Conservation (phyloP, 2,113 vertebrate species). For the Scomber japonicus region DNA sequence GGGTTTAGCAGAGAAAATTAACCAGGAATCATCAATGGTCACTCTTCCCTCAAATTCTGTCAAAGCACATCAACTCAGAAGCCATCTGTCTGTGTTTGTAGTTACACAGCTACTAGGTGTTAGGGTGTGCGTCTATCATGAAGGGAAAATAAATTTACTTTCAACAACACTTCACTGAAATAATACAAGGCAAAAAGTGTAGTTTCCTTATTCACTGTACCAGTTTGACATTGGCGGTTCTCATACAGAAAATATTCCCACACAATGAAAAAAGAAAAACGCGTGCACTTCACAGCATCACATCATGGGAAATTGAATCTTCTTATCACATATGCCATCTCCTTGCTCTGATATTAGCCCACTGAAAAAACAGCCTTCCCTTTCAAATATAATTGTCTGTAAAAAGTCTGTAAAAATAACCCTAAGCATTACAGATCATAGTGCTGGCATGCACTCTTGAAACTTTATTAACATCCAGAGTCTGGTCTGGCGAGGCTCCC, state of each 20-base stretch:
- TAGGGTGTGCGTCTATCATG: not conserved
- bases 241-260: slow-evolving; percentile 56
- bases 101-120: slow-evolving; percentile 6
- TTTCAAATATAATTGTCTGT: slow-evolving; percentile 80
- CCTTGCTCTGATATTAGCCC: slow-evolving; percentile 65
- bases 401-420: slow-evolving; percentile 84
- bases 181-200: not conserved
- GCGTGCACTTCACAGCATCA: slow-evolving; percentile 17
- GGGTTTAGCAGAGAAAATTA: not conserved
- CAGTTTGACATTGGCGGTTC: slow-evolving; percentile 13
- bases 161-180: slow-evolving; percentile 11
- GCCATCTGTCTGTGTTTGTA: slow-evolving; percentile 11
- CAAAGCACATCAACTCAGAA: not conserved
- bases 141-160: not conserved
- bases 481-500: slow-evolving; percentile 65
- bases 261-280: slow-evolving; percentile 42
- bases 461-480: slow-evolving; percentile 81
- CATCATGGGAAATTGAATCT: slow-evolving; percentile 78
- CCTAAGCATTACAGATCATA: slow-evolving; percentile 76
- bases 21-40: not conserved
- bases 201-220: not conserved
- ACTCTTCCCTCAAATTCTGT: not conserved
- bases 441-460: slow-evolving; percentile 68
- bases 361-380: slow-evolving; percentile 63
- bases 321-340: slow-evolving; percentile 76